A percentile compares a stretch with the other conserved stretches of the same genome.
phyloP scores from a whole-genome alignment of 2,113 vertebrate genomes.

The Misgurnus mizolepis region DNA sequence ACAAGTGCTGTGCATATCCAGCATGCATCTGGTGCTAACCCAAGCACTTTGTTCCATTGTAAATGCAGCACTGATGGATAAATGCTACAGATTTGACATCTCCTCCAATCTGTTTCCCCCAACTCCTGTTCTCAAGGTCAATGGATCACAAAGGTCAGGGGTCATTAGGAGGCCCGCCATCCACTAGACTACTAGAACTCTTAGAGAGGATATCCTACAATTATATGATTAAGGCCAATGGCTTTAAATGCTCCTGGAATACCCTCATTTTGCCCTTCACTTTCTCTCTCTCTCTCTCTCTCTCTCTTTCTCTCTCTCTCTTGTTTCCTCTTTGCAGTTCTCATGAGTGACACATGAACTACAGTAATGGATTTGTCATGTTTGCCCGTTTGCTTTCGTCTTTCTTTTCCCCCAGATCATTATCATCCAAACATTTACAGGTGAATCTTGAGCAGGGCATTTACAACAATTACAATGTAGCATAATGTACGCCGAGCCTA shows the following conservation, averaged over 20 bases:
- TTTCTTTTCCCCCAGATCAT: conserved; percentile 33
- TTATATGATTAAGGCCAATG: conserved; percentile 53
- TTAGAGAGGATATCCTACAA: conserved; percentile 49
- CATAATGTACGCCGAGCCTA: conserved; percentile 3
- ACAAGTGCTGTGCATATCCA: background rate
- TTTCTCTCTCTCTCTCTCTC: background rate
- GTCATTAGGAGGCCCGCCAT: conserved; percentile 55
- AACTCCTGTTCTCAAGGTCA: conserved; percentile 46
- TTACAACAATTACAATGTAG: conserved; percentile 34
- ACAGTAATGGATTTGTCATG: conserved; percentile 46
- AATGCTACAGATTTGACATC: conserved; percentile 38
- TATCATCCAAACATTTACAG: conserved; percentile 30
- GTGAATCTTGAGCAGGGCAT: conserved; percentile 29
- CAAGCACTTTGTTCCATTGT: background rate
- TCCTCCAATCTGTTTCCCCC: conserved; percentile 40
- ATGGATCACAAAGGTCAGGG: conserved; percentile 52
- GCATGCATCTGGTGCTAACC: conserved; percentile 12
- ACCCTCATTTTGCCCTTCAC: conserved; percentile 28
- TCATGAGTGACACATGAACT: conserved; percentile 30
- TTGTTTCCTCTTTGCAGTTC: conserved; percentile 24
- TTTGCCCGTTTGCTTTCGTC: conserved; percentile 35
- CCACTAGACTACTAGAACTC: conserved; percentile 30
- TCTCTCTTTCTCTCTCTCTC: background rate
- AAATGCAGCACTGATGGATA: conserved; percentile 51
- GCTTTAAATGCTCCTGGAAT: conserved; percentile 44